phyloP scores from a whole-genome alignment of 64 coral and sea anemone genomes.

The Montipora foliosa region DNA sequence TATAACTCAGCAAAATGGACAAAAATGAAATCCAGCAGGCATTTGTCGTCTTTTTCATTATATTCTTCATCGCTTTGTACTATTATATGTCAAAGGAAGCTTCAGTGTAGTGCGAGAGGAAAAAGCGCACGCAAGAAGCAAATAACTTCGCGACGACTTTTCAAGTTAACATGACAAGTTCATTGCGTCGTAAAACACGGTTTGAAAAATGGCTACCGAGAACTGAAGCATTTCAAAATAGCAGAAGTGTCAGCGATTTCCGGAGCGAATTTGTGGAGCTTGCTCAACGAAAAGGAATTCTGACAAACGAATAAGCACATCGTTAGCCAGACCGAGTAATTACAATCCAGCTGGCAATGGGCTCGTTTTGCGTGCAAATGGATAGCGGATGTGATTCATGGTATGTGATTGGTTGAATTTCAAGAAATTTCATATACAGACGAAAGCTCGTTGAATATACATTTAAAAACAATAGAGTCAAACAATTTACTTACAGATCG shows the following conservation, averaged over 20 bases:
- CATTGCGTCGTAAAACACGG: not conserved
- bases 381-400: not conserved
- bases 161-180: conserved; percentile 14
- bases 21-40: not conserved
- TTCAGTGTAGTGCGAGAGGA: not conserved
- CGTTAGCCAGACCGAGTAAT: not conserved
- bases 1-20: not conserved
- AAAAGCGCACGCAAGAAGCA: not conserved
- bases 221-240: not conserved
- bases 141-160: not conserved
- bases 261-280: conserved; percentile 3
- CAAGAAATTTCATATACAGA: not conserved
- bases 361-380: not conserved
- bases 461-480: conserved; percentile 20
- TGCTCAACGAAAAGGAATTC: not conserved
- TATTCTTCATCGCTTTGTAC: not conserved
- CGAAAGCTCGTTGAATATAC: not conserved
- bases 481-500: not conserved
- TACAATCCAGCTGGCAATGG: conserved; percentile 1
- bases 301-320: conserved; percentile 2
- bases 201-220: not conserved
- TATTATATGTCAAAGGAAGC: not conserved
- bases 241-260: conserved; percentile 6
- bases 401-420: conserved; percentile 4
- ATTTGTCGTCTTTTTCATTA: not conserved